Percentiles rank a stretch among this genome's conserved stretches.
Evolutionary conservation across 2,888 invertebrate genomes (phyloP).

Genomic region (Rhabditoides inermis): DNA sequence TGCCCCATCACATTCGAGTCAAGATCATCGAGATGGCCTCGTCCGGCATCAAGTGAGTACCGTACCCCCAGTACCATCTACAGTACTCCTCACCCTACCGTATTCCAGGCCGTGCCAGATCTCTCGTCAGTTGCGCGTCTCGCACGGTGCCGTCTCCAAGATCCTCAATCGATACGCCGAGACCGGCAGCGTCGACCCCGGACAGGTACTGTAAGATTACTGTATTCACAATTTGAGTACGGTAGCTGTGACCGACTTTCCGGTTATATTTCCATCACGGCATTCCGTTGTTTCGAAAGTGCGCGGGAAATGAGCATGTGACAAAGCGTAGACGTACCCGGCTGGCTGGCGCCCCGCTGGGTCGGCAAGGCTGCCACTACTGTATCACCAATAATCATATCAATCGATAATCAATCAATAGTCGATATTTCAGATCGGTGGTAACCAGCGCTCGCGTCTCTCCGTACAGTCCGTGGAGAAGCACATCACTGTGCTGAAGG

Average conservation of each 20-base stretch:
- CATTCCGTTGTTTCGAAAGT: too few relatives aligned
- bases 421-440: conserved; percentile 49
- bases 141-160: conserved; percentile 94
- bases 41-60: conserved; percentile 65
- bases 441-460: conserved; percentile 65
- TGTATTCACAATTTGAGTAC: too few relatives aligned
- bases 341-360: too few relatives aligned
- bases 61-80: not conserved
- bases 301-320: too few relatives aligned
- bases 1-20: conserved; percentile 88
- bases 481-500: conserved; percentile 80
- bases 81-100: not conserved
- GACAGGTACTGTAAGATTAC: too few relatives aligned
- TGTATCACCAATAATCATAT: too few relatives aligned
- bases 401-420: too few relatives aligned
- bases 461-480: conserved; percentile 87
- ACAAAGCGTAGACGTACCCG: too few relatives aligned
- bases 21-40: conserved; percentile 95
- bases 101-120: conserved; percentile 77
- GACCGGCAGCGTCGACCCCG: conserved; percentile 48
- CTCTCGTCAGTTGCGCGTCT: conserved; percentile 85
- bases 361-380: too few relatives aligned
- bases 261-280: too few relatives aligned
- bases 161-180: conserved; percentile 75
- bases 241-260: too few relatives aligned